Evolutionary conservation across 2,888 invertebrate species (phyloP).

Genomic region (Smittia sp.): DNA sequence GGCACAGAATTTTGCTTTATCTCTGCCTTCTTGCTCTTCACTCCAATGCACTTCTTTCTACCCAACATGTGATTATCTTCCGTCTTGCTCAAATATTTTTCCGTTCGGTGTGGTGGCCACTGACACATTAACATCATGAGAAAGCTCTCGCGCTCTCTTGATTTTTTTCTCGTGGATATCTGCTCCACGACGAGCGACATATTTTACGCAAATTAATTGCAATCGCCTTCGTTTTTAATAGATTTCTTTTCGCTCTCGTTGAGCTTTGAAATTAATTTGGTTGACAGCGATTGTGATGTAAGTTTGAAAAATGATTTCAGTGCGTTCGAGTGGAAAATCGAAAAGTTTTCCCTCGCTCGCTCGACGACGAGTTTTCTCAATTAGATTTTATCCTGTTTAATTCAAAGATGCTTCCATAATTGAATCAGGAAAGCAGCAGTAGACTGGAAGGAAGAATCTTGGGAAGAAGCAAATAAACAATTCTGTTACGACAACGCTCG

Average conservation of each 20-base stretch:
- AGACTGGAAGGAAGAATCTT: slow-evolving; percentile 36
- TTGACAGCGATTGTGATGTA: not conserved
- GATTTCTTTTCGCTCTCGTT: not conserved
- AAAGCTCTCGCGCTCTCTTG: not conserved
- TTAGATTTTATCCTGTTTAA: slow-evolving; percentile 4
- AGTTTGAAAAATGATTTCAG: not conserved
- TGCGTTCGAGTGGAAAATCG: slow-evolving; percentile 20
- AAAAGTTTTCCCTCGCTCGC: not conserved
- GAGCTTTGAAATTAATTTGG: not conserved
- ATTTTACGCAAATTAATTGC: slow-evolving; percentile 26
- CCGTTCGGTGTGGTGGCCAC: slow-evolving; percentile 4
- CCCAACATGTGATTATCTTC: slow-evolving; percentile 28
- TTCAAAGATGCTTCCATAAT: slow-evolving; percentile 3
- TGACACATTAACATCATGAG: slow-evolving; percentile 15
- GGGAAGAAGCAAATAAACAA: slow-evolving; percentile 18
- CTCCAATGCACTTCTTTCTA: slow-evolving; percentile 3
- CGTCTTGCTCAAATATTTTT: not conserved
- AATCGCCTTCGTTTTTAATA: not conserved
- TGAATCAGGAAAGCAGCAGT: slow-evolving; percentile 29
- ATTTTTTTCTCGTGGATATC: not conserved
- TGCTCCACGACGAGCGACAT: not conserved
- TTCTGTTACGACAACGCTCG: slow-evolving; percentile 3
- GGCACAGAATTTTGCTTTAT: not conserved
- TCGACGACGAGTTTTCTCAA: not conserved
- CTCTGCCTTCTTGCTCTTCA: slow-evolving; percentile 2